These are phyloP conservation scores for Sinonovacula constricta DNA, from an alignment of 1,140 invertebrate genomes.

Conservation along the genomic window DNA sequence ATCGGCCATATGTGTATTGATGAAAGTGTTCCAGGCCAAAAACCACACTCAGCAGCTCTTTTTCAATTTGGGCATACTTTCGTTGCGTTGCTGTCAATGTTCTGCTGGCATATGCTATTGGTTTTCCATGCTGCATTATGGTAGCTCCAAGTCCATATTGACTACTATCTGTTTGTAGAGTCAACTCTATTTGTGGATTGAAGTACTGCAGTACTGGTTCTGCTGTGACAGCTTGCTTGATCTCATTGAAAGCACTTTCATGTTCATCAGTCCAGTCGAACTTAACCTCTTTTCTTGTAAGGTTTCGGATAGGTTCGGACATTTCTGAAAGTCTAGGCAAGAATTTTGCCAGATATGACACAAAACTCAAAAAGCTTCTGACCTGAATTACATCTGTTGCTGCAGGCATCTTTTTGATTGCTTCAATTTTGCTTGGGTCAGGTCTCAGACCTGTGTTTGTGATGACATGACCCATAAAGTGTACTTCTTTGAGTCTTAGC, in stretches of 20 bases:
- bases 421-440: too few relatives aligned
- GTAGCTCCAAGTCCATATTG: slow-evolving; percentile 75
- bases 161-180: slow-evolving; percentile 58
- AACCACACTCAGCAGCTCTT: slow-evolving; percentile 79
- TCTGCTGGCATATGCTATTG: slow-evolving; percentile 78
- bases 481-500: too few relatives aligned
- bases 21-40: slow-evolving; percentile 76
- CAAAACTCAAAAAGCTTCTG: slow-evolving; percentile 34
- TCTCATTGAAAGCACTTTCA: slow-evolving; percentile 65
- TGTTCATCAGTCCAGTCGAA: slow-evolving; percentile 69
- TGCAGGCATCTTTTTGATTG: too few relatives aligned
- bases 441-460: too few relatives aligned
- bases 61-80: slow-evolving; percentile 79
- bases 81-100: slow-evolving; percentile 75
- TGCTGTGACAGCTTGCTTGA: slow-evolving; percentile 54
- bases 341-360: slow-evolving; percentile 59
- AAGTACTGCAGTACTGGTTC: slow-evolving; percentile 59
- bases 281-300: slow-evolving; percentile 55
- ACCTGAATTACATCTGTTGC: slow-evolving; percentile 1
- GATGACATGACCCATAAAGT: too few relatives aligned
- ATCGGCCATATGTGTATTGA: slow-evolving; percentile 61
- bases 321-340: slow-evolving; percentile 48
- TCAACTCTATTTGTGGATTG: slow-evolving; percentile 48
- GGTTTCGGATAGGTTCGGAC: slow-evolving; percentile 54
- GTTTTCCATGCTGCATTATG: slow-evolving; percentile 78